These are phyloP conservation scores for Phenganax stokvisi DNA, from an alignment of 92 coral and sea anemone species.

Conservation along the genomic window DNA sequence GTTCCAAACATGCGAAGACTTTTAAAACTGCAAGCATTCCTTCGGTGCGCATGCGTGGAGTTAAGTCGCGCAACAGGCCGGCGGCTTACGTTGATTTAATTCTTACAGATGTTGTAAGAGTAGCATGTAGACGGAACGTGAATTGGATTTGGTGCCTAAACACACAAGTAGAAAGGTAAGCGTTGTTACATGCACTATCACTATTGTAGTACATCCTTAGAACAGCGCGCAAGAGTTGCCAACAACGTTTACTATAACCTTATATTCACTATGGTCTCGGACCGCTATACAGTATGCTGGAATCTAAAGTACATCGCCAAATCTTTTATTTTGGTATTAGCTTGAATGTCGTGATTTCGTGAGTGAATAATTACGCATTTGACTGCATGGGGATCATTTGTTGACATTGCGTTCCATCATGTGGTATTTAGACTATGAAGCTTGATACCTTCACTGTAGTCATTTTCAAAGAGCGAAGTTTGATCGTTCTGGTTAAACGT, in stretches of 20 bases:
- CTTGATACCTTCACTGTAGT: too few species aligned
- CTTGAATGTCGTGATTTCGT: not conserved
- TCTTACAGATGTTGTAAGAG: constrained; percentile 30
- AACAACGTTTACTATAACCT: not conserved
- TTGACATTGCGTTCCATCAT: not conserved
- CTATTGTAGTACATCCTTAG: constrained; percentile 13
- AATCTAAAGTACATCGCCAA: not conserved
- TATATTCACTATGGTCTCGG: constrained; percentile 1
- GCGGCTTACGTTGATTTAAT: constrained; percentile 7
- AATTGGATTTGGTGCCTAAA: constrained; percentile 26
- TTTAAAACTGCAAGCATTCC: not conserved
- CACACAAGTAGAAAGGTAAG: constrained; percentile 25
- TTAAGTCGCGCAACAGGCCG: constrained; percentile 8
- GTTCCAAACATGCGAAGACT: constrained; percentile 13
- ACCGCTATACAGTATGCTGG: not conserved
- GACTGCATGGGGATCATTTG: not conserved
- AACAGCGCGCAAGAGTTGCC: not conserved
- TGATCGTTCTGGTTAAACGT: not conserved
- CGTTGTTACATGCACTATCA: constrained; percentile 4
- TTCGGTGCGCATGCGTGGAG: constrained; percentile 20
- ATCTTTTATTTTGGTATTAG: not conserved
- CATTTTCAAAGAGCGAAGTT: too few species aligned
- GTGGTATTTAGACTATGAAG: not conserved
- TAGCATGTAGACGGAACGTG: constrained; percentile 27
- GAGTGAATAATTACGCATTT: constrained; percentile 8